Percentiles rank a stretch among this genome's conserved stretches.
These are phyloP conservation scores for Origma solitaria DNA, from an alignment of 2,113 vertebrate species.

Conservation along the genomic window DNA sequence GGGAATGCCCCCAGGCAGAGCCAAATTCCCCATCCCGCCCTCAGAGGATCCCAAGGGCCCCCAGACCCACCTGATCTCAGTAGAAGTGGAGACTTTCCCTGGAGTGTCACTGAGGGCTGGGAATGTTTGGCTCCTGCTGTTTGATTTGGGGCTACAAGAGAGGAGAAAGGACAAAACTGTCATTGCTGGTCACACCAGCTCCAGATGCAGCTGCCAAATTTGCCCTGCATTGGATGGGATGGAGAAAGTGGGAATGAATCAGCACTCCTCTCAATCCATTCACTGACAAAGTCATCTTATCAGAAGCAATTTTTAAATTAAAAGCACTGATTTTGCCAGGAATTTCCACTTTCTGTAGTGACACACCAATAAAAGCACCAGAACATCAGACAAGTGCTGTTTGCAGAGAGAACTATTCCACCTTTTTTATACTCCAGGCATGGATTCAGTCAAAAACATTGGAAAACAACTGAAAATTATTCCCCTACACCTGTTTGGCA, in stretches of 20 bases:
- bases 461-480: not conserved
- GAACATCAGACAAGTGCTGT: not conserved
- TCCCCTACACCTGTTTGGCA: not conserved
- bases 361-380: not conserved
- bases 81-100: not conserved
- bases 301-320: not conserved
- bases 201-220: not conserved
- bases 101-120: not conserved
- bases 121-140: not conserved
- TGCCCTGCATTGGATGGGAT: not conserved
- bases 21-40: accelerated
- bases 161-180: not conserved
- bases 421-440: not conserved
- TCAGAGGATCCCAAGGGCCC: not conserved
- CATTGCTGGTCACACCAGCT: not conserved
- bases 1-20: not conserved
- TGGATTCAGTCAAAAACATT: not conserved
- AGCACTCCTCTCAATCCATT: not conserved
- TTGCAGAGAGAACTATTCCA: not conserved
- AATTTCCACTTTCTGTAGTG: not conserved
- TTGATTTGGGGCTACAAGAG: not conserved
- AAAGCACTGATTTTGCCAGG: not conserved
- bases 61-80: constrained; percentile 6
- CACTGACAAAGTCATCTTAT: not conserved
- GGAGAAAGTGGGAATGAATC: not conserved